Conservation (phyloP, 2,888 invertebrate species). For the Lampropteryx suffumata region DNA sequence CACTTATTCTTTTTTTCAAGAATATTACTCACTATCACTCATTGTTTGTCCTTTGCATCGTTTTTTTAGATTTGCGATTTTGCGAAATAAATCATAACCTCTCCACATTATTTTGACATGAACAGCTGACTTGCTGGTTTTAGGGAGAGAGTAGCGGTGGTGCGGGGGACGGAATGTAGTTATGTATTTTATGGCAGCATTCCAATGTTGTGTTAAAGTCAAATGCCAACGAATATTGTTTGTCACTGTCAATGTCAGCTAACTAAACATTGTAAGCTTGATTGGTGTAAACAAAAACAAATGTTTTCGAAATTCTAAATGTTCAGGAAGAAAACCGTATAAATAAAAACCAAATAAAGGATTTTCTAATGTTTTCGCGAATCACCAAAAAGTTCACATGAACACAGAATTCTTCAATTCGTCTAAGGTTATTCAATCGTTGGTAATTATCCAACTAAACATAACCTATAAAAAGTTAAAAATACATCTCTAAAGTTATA, state of each 20-base stretch:
- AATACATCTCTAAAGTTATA: too few species aligned
- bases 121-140: constrained; percentile 18
- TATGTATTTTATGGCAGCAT: too few species aligned
- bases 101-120: constrained; percentile 12
- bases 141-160: not conserved
- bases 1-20: constrained; percentile 12
- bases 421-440: too few species aligned
- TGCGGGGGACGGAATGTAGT: not conserved
- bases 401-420: too few species aligned
- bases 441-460: not conserved
- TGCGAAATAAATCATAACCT: constrained; percentile 12
- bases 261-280: not conserved
- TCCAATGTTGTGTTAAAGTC: not conserved
- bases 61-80: constrained; percentile 18
- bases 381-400: too few species aligned
- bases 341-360: too few species aligned
- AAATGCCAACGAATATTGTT: too few species aligned
- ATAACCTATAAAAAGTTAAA: not conserved
- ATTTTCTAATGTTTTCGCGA: too few species aligned
- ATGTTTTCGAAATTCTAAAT: too few species aligned
- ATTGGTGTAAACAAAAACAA: not conserved
- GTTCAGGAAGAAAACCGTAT: too few species aligned
- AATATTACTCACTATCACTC: not conserved
- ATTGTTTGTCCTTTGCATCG: constrained; percentile 5
- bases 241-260: too few species aligned